phyloP scores from a whole-genome alignment of 2,888 invertebrate genomes.

The Nesidiocoris tenuis region DNA sequence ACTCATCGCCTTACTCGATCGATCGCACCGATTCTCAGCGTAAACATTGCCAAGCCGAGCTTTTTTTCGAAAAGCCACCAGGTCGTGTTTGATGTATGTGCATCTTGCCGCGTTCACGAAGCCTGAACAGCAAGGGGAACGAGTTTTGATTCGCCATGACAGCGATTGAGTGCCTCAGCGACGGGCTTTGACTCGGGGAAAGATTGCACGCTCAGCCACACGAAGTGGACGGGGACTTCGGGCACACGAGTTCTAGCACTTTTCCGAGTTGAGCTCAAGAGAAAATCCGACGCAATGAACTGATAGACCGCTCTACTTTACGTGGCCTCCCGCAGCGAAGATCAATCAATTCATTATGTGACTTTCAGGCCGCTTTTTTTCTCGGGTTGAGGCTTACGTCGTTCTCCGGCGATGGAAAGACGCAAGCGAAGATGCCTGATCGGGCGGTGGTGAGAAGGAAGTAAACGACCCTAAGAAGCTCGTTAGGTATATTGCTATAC shows the following conservation, averaged over 20 bases:
- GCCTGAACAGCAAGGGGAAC: slow-evolving; percentile 2
- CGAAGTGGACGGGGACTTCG: neutral
- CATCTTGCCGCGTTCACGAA: slow-evolving; percentile 11
- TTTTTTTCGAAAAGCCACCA: neutral
- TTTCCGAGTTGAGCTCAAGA: no score
- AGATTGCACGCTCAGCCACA: slow-evolving; percentile 13
- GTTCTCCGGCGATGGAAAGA: no score
- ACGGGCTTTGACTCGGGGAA: slow-evolving; percentile 17
- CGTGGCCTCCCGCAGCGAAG: neutral
- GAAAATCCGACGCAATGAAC: neutral
- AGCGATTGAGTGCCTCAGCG: slow-evolving; percentile 34
- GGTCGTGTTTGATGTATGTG: neutral
- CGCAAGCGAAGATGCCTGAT: no score
- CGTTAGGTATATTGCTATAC: no score
- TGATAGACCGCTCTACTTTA: neutral
- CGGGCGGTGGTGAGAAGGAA: no score
- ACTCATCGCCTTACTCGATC: no score
- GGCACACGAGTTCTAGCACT: no score
- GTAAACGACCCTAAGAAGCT: no score
- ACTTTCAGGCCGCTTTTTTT: no score
- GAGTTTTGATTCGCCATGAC: slow-evolving; percentile 34
- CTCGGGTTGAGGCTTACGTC: no score
- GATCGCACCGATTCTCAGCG: no score
- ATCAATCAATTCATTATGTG: neutral
- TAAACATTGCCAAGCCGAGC: no score